A percentile compares a stretch with the other conserved stretches of the same genome.
phyloP scores from a whole-genome alignment of 2,888 invertebrate species.

The Nomada lathburiana region DNA sequence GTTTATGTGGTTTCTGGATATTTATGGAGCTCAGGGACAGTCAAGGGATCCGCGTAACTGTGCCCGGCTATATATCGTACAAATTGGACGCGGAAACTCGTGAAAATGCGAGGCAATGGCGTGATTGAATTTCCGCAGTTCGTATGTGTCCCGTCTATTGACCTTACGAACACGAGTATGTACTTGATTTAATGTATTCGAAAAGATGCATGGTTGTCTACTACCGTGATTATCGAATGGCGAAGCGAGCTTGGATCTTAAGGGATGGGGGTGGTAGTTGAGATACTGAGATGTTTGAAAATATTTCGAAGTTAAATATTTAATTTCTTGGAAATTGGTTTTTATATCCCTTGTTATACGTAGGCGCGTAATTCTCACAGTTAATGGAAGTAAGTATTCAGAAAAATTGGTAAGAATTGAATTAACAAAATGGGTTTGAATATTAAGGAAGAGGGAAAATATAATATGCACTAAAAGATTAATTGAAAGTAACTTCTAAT shows the following conservation, averaged over 20 bases:
- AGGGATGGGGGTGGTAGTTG: too few relatives aligned
- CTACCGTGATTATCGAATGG: background rate
- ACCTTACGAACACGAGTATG: slow-evolving; percentile 18
- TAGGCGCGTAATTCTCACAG: too few relatives aligned
- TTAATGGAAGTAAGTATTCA: too few relatives aligned
- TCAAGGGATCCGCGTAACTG: slow-evolving; percentile 38
- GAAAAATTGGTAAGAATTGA: too few relatives aligned
- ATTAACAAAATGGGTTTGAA: too few relatives aligned
- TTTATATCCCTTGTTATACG: too few relatives aligned
- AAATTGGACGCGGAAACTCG: slow-evolving; percentile 74
- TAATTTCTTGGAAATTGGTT: too few relatives aligned
- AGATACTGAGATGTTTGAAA: background rate
- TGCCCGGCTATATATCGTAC: slow-evolving; percentile 69
- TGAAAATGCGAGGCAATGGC: slow-evolving; percentile 72
- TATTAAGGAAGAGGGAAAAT: too few relatives aligned
- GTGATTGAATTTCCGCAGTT: slow-evolving; percentile 72
- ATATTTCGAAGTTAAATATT: background rate
- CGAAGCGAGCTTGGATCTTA: too few relatives aligned
- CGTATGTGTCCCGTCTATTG: slow-evolving; percentile 29
- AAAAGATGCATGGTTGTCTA: background rate
- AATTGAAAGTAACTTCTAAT: too few relatives aligned
- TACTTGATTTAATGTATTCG: slow-evolving; percentile 29
- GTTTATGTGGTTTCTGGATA: slow-evolving; percentile 74
- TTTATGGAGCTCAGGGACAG: slow-evolving; percentile 68
- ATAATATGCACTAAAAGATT: too few relatives aligned